These are phyloP conservation scores for Drosophila aff. DNA, from an alignment of 1,140 invertebrate species.

Conservation along the genomic window DNA sequence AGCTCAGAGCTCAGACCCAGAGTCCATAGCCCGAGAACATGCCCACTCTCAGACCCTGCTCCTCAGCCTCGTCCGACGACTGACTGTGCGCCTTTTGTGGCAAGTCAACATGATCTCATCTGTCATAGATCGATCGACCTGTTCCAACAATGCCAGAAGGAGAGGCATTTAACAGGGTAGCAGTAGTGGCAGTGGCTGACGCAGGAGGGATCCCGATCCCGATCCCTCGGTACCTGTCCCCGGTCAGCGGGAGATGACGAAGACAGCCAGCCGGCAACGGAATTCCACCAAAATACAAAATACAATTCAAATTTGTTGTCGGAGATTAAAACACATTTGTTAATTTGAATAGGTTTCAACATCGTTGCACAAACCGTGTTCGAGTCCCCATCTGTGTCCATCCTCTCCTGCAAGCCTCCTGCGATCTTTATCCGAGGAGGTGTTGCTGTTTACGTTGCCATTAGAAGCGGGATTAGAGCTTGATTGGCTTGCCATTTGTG, in stretches of 20 bases:
- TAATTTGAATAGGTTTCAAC: slow-evolving; percentile 81
- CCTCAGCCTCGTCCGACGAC: slow-evolving; percentile 11
- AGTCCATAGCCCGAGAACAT: background rate
- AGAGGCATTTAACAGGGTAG: slow-evolving; percentile 63
- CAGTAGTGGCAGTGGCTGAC: slow-evolving; percentile 39
- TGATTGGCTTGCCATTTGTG: slow-evolving; percentile 63
- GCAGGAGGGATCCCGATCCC: slow-evolving; percentile 50
- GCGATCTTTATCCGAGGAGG: slow-evolving; percentile 45
- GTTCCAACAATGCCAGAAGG: slow-evolving; percentile 68
- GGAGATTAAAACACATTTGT: slow-evolving; percentile 82
- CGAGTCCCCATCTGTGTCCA: background rate
- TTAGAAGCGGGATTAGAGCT: slow-evolving; percentile 62
- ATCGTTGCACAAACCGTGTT: slow-evolving; percentile 64
- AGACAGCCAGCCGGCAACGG: slow-evolving; percentile 5
- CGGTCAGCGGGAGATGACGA: slow-evolving; percentile 65
- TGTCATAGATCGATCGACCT: slow-evolving; percentile 84
- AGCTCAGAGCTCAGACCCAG: background rate
- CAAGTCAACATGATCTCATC: slow-evolving; percentile 83
- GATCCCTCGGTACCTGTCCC: slow-evolving; percentile 42
- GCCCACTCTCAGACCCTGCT: slow-evolving; percentile 3
- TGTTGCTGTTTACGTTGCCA: slow-evolving; percentile 62
- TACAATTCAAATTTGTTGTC: slow-evolving; percentile 81
- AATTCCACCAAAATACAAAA: slow-evolving; percentile 59
- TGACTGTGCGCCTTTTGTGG: slow-evolving; percentile 67
- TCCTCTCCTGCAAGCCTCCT: background rate